Evolutionary conservation across 2,797 vertebrate genomes (phyloP).

Genomic region (Erithacus rubecula): DNA sequence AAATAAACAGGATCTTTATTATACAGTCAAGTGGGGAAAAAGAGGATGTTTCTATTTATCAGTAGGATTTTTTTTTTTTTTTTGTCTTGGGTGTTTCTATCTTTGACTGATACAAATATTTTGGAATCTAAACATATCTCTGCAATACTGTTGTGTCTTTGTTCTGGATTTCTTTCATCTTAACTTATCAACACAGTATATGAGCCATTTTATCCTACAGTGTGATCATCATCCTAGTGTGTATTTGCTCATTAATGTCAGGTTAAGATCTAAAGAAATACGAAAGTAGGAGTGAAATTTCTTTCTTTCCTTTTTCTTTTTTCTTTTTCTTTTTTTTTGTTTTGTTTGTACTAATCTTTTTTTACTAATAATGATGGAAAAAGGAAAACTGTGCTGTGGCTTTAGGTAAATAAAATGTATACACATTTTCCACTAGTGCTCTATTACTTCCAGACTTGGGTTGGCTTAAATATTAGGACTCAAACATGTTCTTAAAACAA

Average conservation of each 20-base stretch:
- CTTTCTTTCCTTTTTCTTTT: not conserved
- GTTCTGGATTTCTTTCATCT: constrained; percentile 76
- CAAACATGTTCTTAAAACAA: not conserved
- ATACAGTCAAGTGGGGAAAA: constrained; percentile 34
- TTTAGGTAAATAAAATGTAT: not conserved
- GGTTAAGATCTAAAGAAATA: constrained; percentile 59
- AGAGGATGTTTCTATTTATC: constrained; percentile 65
- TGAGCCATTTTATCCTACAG: constrained; percentile 50
- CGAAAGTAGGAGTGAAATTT: not conserved
- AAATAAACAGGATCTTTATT: constrained; percentile 42
- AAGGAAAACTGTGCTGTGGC: constrained; percentile 6
- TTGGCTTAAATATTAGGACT: not conserved
- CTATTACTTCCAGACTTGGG: not conserved
- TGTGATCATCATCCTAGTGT: constrained; percentile 63
- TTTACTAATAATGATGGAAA: constrained; percentile 32
- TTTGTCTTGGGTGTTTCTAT: constrained; percentile 67
- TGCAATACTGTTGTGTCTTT: constrained; percentile 72
- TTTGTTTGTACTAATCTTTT: constrained; percentile 44
- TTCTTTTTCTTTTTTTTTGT: not conserved
- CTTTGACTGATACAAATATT: constrained; percentile 76
- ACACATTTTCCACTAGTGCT: not conserved
- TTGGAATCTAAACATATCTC: constrained; percentile 74
- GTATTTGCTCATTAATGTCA: constrained; percentile 67
- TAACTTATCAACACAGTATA: constrained; percentile 74
- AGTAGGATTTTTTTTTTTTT: not conserved